These are phyloP conservation scores for Linyphia triangularis DNA, from an alignment of 2,888 invertebrate species.

Conservation along the genomic window DNA sequence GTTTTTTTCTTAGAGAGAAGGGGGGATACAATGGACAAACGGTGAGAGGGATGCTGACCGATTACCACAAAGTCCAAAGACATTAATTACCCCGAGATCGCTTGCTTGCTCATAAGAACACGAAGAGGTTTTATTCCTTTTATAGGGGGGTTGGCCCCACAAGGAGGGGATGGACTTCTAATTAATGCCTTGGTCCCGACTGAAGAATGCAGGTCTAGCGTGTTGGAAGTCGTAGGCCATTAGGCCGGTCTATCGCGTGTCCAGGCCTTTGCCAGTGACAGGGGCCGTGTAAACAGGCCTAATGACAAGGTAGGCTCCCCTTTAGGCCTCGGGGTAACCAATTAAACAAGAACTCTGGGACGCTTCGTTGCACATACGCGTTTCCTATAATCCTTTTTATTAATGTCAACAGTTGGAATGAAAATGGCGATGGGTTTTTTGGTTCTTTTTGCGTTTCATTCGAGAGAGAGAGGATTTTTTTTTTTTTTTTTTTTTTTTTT, in stretches of 20 bases:
- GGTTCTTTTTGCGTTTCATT: slow-evolving; percentile 18
- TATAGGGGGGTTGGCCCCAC: slow-evolving; percentile 41
- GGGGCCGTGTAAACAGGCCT: slow-evolving; percentile 74
- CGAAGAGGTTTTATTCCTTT: slow-evolving; percentile 20
- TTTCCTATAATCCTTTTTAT: slow-evolving; percentile 71
- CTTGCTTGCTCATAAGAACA: slow-evolving; percentile 55
- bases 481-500: slow-evolving; percentile 13
- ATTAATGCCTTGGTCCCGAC: slow-evolving; percentile 58
- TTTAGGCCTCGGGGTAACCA: slow-evolving; percentile 65
- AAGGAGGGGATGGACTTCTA: slow-evolving; percentile 53
- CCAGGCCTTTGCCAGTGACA: slow-evolving; percentile 37
- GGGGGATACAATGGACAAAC: background rate
- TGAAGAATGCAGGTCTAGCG: slow-evolving; percentile 67
- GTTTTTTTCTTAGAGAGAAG: background rate
- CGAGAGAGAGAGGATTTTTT: too few species aligned
- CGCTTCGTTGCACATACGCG: slow-evolving; percentile 67
- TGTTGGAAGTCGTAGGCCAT: slow-evolving; percentile 60
- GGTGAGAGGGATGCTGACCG: background rate
- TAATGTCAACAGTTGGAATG: slow-evolving; percentile 71
- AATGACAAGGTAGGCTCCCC: slow-evolving; percentile 72
- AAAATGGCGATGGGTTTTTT: slow-evolving; percentile 33
- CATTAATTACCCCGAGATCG: slow-evolving; percentile 54
- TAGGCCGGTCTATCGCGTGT: slow-evolving; percentile 43
- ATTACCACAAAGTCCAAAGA: background rate
- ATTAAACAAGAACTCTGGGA: slow-evolving; percentile 71